Conservation (phyloP, 2,888 invertebrate genomes). For the Plebejus argus region DNA sequence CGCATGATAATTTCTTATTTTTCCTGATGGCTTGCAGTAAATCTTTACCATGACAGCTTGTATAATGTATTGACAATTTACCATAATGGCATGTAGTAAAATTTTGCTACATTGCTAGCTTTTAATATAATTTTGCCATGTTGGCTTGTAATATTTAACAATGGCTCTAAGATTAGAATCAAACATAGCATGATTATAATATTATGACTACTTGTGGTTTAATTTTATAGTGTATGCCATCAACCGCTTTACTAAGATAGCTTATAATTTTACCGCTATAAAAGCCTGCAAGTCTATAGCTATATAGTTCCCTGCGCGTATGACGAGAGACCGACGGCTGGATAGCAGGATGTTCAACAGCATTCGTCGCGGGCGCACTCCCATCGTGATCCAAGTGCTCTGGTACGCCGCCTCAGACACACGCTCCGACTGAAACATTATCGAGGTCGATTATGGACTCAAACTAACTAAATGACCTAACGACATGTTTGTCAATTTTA, state of each 20-base stretch:
- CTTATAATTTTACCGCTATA: constrained; percentile 51
- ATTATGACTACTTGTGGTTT: neutral
- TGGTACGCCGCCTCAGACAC: constrained; percentile 68
- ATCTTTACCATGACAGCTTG: neutral
- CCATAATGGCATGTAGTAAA: neutral
- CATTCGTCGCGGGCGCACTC: constrained; percentile 54
- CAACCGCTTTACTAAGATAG: neutral
- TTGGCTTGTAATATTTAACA: neutral
- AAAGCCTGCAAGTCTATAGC: constrained; percentile 69
- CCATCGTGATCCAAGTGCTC: constrained; percentile 60
- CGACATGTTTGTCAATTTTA: neutral
- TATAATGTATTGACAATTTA: neutral
- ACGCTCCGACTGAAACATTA: constrained; percentile 56
- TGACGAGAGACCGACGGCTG: constrained; percentile 50
- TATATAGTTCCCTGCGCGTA: constrained; percentile 63
- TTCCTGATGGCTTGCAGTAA: neutral
- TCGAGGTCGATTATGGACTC: neutral
- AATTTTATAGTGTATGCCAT: neutral
- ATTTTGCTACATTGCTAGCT: neutral
- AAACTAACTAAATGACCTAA: too few species aligned
- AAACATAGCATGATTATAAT: neutral
- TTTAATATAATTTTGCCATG: neutral
- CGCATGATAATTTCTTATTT: neutral
- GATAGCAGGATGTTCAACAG: constrained; percentile 60
- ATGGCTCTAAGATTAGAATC: too few species aligned